Base-by-base conservation (phyloP, 2,797 vertebrate genomes). In the Cyprinella venusta region DNA sequence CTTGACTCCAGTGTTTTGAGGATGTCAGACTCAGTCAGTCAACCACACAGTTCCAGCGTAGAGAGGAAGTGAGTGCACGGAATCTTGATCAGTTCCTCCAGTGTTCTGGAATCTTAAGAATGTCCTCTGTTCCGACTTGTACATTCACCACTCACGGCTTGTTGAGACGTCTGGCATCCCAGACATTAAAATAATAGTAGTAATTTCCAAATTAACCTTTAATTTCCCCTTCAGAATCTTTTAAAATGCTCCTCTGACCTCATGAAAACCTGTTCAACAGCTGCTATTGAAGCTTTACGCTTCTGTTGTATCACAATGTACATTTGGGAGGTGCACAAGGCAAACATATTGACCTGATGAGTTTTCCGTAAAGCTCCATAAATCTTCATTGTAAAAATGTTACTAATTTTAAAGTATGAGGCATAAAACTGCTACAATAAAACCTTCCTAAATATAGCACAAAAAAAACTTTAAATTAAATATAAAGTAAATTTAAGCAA, bases 81-180 rank as follows among this genome's bases (percentile, higher is more conserved):
- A 83, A 83, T 54, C 59, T 64, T 59, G 63, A 83, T 75, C 26
- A 64, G 8, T 33, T 48, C 24, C 50, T 61, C 33, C 24, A 36
- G 38, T 76, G 70, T 72, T 67, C 54, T 45, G 77, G 80, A 75
- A 88, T 85, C 54, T 87, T 4, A 72, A 83, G 72, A 68, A 87
- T 85, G 63, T 81, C 75, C 21, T 78, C 52, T 76, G 64, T 76
- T 76, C 50, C 33, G 42, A 70, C 75, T 71, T 83, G 67, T 52
- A 33, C 50, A 76, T 54, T 45, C 72, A 10, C 24, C 36, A 30
- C 26, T 61, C 8, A 30, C n/a, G 10, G 24, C 26, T 19, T 6
- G 5, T 59, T 61, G 26, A 63, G 40, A 65, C 1, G 18, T 78
- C 59, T 65, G n/a, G 26, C 45, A 42, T 77, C 40, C 40, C 76